Evolutionary conservation across 2,888 invertebrate genomes (phyloP).

Genomic region (Papilio elwesi): DNA sequence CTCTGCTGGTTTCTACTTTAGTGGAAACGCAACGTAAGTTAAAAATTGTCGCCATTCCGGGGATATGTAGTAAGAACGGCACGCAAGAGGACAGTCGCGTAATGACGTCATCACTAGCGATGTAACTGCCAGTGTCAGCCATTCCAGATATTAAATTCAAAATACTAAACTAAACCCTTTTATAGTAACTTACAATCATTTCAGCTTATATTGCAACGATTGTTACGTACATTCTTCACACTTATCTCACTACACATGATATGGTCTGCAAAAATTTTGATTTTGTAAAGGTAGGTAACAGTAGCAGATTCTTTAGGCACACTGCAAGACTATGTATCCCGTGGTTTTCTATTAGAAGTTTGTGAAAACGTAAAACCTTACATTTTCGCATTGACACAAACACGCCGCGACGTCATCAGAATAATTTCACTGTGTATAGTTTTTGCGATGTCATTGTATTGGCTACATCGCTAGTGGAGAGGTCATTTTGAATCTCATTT

Average conservation of each 20-base stretch:
- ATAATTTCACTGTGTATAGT: background rate
- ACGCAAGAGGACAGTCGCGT: background rate
- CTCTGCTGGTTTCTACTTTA: background rate
- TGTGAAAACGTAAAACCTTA: too few species aligned
- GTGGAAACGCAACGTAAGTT: background rate
- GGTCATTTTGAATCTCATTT: slow-evolving; percentile 57
- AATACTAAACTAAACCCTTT: background rate
- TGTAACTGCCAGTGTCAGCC: background rate
- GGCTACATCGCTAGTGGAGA: background rate
- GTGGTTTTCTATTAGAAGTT: too few species aligned
- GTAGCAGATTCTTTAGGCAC: too few species aligned
- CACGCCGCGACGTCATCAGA: background rate
- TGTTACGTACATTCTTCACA: too few species aligned
- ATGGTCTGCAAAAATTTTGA: too few species aligned
- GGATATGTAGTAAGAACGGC: slow-evolving; percentile 7
- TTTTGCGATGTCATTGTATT: background rate
- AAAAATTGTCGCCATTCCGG: slow-evolving; percentile 9
- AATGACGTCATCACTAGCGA: slow-evolving; percentile 6
- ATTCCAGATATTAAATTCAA: background rate
- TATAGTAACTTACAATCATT: background rate
- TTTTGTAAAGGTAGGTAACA: too few species aligned
- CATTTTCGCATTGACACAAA: too few species aligned
- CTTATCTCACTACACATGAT: too few species aligned
- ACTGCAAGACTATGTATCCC: too few species aligned
- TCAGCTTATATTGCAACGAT: too few species aligned